Percentiles rank a stretch among this genome's conserved stretches.
phyloP scores from a whole-genome alignment of 2,888 invertebrate genomes.

The Phlogophora meticulosa region DNA sequence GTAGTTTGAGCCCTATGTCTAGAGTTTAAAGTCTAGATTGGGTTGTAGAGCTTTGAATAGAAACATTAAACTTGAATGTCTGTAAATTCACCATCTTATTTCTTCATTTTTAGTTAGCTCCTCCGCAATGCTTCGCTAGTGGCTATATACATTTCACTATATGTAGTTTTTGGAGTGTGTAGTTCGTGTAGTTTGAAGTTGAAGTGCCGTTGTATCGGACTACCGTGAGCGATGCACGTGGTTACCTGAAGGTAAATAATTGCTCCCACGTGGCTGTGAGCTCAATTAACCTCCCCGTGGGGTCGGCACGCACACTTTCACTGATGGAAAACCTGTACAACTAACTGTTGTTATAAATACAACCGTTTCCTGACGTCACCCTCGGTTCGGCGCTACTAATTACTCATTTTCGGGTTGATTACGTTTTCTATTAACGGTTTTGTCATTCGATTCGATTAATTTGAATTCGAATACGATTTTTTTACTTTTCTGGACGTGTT shows the following conservation, averaged over 20 bases:
- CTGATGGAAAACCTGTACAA: conserved; percentile 77
- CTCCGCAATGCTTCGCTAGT: conserved; percentile 86
- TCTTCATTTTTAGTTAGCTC: conserved; percentile 89
- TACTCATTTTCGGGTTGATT: conserved; percentile 44
- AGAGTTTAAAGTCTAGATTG: conserved; percentile 76
- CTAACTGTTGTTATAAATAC: conserved; percentile 71
- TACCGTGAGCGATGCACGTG: conserved; percentile 78
- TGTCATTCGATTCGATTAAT: conserved; percentile 3
- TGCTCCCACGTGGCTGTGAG: conserved; percentile 86
- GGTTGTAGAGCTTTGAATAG: conserved; percentile 64
- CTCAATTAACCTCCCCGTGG: conserved; percentile 84
- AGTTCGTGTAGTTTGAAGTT: conserved; percentile 61
- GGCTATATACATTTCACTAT: conserved; percentile 70
- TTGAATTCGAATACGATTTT: conserved; percentile 10
- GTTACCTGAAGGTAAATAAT: conserved; percentile 88
- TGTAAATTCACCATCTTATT: conserved; percentile 89
- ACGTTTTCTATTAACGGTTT: conserved; percentile 15
- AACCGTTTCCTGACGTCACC: conserved; percentile 62
- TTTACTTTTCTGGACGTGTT: conserved; percentile 15
- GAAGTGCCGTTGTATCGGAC: conserved; percentile 52
- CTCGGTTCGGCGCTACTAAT: conserved; percentile 55
- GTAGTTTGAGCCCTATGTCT: conserved; percentile 75
- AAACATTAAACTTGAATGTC: conserved; percentile 88
- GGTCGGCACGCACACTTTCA: conserved; percentile 80
- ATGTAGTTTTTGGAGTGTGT: conserved; percentile 67